Conservation (phyloP, 2,113 vertebrate species). For the Nanger granti region DNA sequence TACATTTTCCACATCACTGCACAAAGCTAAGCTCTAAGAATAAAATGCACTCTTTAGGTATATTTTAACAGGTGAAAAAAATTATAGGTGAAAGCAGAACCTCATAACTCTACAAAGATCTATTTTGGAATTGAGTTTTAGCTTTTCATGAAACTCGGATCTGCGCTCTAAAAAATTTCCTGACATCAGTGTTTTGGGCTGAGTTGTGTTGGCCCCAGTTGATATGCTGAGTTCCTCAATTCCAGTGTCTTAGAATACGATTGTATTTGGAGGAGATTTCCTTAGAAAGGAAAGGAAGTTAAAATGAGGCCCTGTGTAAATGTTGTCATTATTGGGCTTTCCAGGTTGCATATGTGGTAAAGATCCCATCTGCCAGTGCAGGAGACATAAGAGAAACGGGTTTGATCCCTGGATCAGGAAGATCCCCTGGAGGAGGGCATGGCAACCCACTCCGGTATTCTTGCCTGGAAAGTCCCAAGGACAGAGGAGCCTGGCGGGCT, state of each 20-base stretch:
- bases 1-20: slow-evolving; percentile 57
- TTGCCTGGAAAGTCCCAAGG: neutral
- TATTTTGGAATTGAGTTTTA: slow-evolving; percentile 49
- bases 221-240: neutral
- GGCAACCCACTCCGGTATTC: neutral
- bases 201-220: neutral
- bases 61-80: slow-evolving; percentile 49
- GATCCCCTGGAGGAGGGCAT: neutral
- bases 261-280: neutral
- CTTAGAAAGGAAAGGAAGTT: neutral
- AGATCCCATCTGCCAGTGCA: neutral
- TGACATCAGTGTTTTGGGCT: neutral
- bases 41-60: slow-evolving; percentile 54
- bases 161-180: slow-evolving; percentile 8
- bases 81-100: slow-evolving; percentile 49
- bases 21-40: slow-evolving; percentile 52
- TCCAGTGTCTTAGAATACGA: neutral
- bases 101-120: slow-evolving; percentile 43
- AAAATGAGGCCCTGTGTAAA: neutral
- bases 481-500: neutral
- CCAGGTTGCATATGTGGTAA: neutral
- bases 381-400: neutral
- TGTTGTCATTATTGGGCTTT: neutral
- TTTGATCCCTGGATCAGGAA: neutral
- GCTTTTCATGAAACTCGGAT: slow-evolving; percentile 7